Evolutionary conservation across 1,140 invertebrate species (phyloP).

Genomic region (Choristoneura fumiferana): DNA sequence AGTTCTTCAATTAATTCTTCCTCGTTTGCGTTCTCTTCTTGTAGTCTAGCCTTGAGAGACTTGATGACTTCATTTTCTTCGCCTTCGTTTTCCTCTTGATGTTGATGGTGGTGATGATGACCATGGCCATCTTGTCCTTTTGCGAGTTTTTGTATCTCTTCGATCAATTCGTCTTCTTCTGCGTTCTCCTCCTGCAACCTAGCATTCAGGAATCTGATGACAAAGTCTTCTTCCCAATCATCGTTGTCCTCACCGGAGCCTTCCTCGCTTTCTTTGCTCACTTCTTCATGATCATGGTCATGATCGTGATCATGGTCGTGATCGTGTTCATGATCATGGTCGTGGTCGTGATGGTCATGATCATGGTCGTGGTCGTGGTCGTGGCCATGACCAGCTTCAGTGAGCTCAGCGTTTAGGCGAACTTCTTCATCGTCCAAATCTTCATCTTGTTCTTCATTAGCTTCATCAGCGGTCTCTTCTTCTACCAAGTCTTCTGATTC

Average conservation of each 20-base stretch:
- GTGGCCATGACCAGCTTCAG: not conserved
- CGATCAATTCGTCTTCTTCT: constrained; percentile 19
- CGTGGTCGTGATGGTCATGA: constrained; percentile 8
- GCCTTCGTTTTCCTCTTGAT: not conserved
- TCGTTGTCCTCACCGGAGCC: constrained; percentile 32
- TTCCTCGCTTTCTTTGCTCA: constrained; percentile 23
- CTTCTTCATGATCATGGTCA: not conserved
- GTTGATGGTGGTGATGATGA: not conserved
- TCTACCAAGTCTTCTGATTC: constrained; percentile 13
- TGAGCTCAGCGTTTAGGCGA: not conserved
- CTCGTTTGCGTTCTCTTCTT: no score
- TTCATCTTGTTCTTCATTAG: not conserved
- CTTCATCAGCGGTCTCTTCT: constrained; percentile 16
- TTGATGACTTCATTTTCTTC: not conserved
- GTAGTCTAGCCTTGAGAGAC: no score
- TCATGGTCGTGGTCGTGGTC: constrained; percentile 9
- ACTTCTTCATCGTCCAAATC: not conserved
- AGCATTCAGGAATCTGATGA: constrained; percentile 29
- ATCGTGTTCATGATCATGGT: constrained; percentile 8
- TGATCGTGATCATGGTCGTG: constrained; percentile 7
- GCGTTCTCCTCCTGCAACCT: constrained; percentile 25
- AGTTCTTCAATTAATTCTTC: not conserved
- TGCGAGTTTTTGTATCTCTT: constrained; percentile 8
- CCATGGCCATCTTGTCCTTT: constrained; percentile 21
- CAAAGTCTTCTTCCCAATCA: constrained; percentile 31